A percentile compares a stretch with the other conserved stretches of the same genome.
phyloP scores from a whole-genome alignment of 37 sponge, comb jelly and placozoan genomes.

The Cliona cf. orientalis region DNA sequence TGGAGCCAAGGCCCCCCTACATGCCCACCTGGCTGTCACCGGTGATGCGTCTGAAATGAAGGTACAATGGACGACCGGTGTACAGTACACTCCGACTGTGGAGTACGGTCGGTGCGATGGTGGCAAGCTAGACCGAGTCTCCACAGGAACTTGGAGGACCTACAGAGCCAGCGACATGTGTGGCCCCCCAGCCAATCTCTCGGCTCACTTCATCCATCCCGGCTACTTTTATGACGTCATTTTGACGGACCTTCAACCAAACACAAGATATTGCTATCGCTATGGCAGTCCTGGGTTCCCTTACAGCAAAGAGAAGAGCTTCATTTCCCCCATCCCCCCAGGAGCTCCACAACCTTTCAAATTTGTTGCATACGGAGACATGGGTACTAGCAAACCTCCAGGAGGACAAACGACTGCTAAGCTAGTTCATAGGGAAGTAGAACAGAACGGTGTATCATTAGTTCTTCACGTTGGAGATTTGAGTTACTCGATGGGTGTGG shows the following conservation, averaged over 20 bases:
- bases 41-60: neutral
- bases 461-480: constrained; percentile 66
- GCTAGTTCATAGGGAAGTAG: constrained; percentile 22
- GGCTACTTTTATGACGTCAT: neutral
- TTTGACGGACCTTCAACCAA: neutral
- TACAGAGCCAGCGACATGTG: neutral
- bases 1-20: neutral
- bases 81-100: neutral
- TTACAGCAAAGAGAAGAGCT: constrained; percentile 38
- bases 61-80: neutral
- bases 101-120: neutral
- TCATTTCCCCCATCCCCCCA: constrained; percentile 8
- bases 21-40: neutral
- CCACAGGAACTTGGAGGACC: neutral
- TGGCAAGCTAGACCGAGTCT: neutral
- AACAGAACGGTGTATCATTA: constrained; percentile 31
- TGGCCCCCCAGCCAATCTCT: neutral
- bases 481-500: constrained; percentile 44
- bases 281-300: constrained; percentile 10
- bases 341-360: constrained; percentile 14
- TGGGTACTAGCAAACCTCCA: constrained; percentile 43
- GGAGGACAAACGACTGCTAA: constrained; percentile 15
- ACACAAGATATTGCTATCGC: constrained; percentile 16
- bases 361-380: constrained; percentile 60
- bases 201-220: neutral